Conservation (phyloP, 2,797 vertebrate species). For the Phylloscopus collybita region DNA sequence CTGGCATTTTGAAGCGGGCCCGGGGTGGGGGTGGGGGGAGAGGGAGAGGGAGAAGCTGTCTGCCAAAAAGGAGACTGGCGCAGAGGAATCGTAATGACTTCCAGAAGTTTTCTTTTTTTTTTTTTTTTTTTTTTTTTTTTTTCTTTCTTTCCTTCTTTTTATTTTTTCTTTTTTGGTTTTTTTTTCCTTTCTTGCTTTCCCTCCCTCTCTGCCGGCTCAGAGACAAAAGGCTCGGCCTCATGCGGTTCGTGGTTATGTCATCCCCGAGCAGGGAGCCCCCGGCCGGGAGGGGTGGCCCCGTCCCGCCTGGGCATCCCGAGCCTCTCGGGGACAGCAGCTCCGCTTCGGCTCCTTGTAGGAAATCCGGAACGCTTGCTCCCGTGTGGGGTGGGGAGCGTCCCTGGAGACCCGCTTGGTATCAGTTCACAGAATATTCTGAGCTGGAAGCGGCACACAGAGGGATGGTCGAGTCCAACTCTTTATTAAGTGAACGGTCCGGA, state of each 20-base stretch:
- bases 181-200: conserved; percentile 14
- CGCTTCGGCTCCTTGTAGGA: conserved; percentile 76
- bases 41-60: conserved; percentile 65
- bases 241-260: conserved; percentile 54
- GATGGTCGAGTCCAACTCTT: not conserved
- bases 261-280: not conserved
- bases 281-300: not conserved
- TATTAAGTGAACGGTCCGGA: not conserved
- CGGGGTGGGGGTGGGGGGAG: conserved; percentile 11
- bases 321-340: not conserved
- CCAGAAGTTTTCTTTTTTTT: conserved; percentile 75
- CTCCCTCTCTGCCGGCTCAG: not conserved
- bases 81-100: conserved; percentile 78
- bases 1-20: conserved; percentile 83
- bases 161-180: conserved; percentile 32
- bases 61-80: conserved; percentile 73
- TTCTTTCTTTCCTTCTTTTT: conserved; percentile 22
- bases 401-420: conserved; percentile 34
- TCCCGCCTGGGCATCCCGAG: not conserved
- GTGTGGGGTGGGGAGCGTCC: conserved; percentile 74
- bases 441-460: not conserved
- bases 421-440: not conserved
- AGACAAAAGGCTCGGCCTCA: conserved; percentile 65
- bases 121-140: conserved; percentile 25
- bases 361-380: conserved; percentile 84